Evolutionary conservation across 2,113 vertebrate species (phyloP).

Genomic region (Thamnophis sirtalis): DNA sequence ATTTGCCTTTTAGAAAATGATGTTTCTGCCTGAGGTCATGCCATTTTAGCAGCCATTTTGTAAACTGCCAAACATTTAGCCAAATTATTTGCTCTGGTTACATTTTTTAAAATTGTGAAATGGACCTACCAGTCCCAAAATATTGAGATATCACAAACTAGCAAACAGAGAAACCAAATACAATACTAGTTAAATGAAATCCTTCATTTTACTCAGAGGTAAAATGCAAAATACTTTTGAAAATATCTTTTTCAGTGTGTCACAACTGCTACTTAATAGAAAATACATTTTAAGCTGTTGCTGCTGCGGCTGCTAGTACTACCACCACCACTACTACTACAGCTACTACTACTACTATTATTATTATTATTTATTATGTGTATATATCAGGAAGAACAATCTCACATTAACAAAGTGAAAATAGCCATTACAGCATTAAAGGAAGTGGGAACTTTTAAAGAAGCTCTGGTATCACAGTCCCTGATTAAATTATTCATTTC

Average conservation of each 20-base stretch:
- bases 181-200: background rate
- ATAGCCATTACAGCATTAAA: constrained; percentile 80
- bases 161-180: background rate
- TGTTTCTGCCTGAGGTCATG: background rate
- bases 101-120: background rate
- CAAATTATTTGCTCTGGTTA: background rate
- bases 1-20: background rate
- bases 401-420: constrained; percentile 73
- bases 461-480: constrained; percentile 92
- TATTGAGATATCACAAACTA: background rate
- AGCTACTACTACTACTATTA: too few species aligned
- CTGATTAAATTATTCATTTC: constrained; percentile 96
- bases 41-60: background rate
- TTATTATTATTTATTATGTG: constrained; percentile 37
- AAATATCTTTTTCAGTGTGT: background rate
- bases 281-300: constrained; percentile 21
- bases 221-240: constrained; percentile 10
- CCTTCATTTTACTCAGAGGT: background rate
- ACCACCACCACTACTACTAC: background rate
- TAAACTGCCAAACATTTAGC: background rate
- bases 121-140: background rate
- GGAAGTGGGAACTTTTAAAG: constrained; percentile 92
- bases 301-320: background rate
- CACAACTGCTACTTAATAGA: constrained; percentile 14
- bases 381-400: constrained; percentile 63